phyloP scores from a whole-genome alignment of 2,113 vertebrate genomes.

The Bos indicus region DNA sequence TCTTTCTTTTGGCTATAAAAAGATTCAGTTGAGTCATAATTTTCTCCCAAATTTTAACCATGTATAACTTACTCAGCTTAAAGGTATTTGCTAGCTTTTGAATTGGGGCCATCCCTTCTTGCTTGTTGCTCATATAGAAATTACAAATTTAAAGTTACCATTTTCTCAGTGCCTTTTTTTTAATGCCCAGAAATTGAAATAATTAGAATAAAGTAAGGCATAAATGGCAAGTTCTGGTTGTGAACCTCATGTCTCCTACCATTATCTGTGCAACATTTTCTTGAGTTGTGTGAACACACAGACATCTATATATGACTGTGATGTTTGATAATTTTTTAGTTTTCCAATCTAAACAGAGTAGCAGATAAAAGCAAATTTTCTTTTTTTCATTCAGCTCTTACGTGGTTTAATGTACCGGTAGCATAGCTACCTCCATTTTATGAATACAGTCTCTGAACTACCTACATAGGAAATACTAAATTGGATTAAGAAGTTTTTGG shows the following conservation, averaged over 20 bases:
- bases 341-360: neutral
- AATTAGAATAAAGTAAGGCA: neutral
- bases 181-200: neutral
- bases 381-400: neutral
- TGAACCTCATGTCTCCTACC: neutral
- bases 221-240: neutral
- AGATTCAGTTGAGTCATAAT: neutral
- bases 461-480: neutral
- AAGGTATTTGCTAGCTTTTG: neutral
- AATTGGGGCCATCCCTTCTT: neutral
- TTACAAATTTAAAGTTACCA: slow-evolving; percentile 4
- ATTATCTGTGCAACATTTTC: neutral
- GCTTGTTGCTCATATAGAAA: neutral
- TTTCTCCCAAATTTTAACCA: neutral
- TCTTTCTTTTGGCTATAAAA: neutral
- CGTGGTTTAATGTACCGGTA: neutral
- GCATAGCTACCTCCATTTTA: neutral
- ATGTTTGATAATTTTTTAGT: neutral
- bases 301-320: neutral
- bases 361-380: neutral
- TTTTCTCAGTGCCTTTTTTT: slow-evolving; percentile 2
- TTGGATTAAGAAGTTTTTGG: slow-evolving; percentile 17
- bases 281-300: neutral
- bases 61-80: neutral
- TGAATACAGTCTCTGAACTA: neutral